A percentile compares a stretch with the other conserved stretches of the same genome.
Conservation (phyloP, 2,113 vertebrate genomes). For the Cyanoliseus patagonus region DNA sequence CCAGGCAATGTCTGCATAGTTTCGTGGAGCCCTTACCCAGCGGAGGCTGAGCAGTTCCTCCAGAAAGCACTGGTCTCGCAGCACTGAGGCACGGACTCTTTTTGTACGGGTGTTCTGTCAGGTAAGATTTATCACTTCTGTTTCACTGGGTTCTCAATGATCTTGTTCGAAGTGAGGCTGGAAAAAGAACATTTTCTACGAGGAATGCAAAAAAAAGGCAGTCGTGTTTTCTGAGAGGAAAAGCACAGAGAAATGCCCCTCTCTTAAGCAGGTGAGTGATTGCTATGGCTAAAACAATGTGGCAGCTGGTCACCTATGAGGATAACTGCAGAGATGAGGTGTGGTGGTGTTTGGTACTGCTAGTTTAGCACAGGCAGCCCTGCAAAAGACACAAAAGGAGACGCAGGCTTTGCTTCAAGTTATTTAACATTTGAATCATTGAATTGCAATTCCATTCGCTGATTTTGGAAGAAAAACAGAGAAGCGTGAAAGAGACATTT, state of each 20-base stretch:
- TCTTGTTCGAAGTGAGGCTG: not conserved
- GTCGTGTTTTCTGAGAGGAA: not conserved
- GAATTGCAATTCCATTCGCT: not conserved
- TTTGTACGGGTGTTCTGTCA: not conserved
- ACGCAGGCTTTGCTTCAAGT: not conserved
- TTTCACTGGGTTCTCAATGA: not conserved
- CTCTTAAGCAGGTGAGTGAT: not conserved
- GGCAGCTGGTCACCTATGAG: not conserved
- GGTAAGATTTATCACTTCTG: slow-evolving; percentile 52
- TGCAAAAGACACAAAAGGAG: not conserved
- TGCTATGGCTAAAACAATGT: not conserved
- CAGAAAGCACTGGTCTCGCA: slow-evolving; percentile 47
- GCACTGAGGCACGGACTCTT: not conserved
- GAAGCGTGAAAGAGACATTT: not conserved
- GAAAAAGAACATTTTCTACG: not conserved
- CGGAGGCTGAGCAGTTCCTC: slow-evolving; percentile 28
- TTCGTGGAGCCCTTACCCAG: slow-evolving; percentile 54
- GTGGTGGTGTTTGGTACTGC: not conserved
- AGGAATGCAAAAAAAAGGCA: not conserved
- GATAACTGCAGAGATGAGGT: not conserved
- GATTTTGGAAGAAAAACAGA: not conserved
- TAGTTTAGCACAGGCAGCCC: not conserved
- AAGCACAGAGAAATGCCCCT: not conserved
- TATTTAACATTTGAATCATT: not conserved
- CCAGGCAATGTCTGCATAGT: slow-evolving; percentile 78